These are phyloP conservation scores for Gallinago nigripennis DNA, from an alignment of 2,797 vertebrate species.

Conservation along the genomic window DNA sequence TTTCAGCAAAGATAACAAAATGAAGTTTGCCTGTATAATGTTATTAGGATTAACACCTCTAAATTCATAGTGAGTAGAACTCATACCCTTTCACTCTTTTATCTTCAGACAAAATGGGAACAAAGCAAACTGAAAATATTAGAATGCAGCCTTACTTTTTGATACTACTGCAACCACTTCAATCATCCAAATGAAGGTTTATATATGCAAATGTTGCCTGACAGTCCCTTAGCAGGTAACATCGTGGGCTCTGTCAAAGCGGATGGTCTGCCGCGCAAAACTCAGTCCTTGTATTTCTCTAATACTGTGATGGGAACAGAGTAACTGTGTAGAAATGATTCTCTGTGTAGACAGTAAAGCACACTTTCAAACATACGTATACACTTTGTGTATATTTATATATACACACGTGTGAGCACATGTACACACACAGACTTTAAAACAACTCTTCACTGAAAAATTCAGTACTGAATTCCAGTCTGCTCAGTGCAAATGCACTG, in stretches of 20 bases:
- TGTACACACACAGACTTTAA: rapidly evolving
- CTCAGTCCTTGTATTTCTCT: neutral
- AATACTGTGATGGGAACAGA: neutral
- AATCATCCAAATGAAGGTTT: neutral
- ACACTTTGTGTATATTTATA: rapidly evolving
- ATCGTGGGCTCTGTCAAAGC: rapidly evolving
- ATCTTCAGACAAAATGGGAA: neutral
- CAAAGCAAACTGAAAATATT: neutral
- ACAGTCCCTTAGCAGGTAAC: neutral
- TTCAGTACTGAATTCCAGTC: neutral
- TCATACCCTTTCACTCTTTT: rapidly evolving
- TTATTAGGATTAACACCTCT: neutral
- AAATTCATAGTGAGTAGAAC: neutral
- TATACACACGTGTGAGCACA: rapidly evolving
- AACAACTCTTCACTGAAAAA: neutral
- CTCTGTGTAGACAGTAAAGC: neutral
- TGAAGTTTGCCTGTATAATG: neutral
- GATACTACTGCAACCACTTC: neutral
- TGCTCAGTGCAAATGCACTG: neutral
- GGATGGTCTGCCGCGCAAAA: neutral
- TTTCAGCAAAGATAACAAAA: neutral
- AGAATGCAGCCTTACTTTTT: neutral
- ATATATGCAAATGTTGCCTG: rapidly evolving
- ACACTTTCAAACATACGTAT: rapidly evolving
- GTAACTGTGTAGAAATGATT: neutral